Conservation (phyloP, 2,797 vertebrate genomes). For the Monodelphis domestica region DNA sequence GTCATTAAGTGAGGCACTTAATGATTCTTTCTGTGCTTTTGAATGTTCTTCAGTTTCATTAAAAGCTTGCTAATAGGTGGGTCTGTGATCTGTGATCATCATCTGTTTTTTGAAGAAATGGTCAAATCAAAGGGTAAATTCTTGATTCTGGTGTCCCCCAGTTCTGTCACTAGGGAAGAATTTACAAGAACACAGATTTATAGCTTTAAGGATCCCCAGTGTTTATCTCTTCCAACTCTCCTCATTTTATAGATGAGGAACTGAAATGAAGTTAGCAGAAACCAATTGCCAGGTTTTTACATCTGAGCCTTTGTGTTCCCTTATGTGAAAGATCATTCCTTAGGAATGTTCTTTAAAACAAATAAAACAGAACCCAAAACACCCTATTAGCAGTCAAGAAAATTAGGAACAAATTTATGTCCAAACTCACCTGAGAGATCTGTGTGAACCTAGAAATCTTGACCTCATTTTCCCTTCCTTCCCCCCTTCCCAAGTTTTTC, state of each 20-base stretch:
- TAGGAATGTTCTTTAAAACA: not conserved
- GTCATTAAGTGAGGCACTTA: not conserved
- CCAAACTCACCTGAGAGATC: not conserved
- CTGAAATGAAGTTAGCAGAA: not conserved
- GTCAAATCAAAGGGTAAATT: not conserved
- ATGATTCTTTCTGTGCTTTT: not conserved
- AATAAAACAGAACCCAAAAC: too few relatives aligned
- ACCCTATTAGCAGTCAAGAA: not conserved
- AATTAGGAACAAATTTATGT: not conserved
- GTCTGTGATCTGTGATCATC: not conserved
- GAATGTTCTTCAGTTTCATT: constrained; percentile 10
- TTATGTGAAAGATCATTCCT: not conserved
- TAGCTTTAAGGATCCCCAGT: not conserved
- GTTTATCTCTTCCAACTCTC: not conserved
- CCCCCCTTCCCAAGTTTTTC: not conserved
- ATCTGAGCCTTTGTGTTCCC: not conserved
- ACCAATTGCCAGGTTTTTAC: not conserved
- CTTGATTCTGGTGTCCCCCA: not conserved
- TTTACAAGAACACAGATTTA: not conserved
- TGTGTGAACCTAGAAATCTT: not conserved
- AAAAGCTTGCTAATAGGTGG: not conserved
- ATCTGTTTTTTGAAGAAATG: not conserved
- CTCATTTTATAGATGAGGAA: not conserved
- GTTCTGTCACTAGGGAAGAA: not conserved
- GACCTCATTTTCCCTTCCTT: too few relatives aligned